phyloP scores from a whole-genome alignment of 2,113 vertebrate species.

The Psittacula cyanocephala region DNA sequence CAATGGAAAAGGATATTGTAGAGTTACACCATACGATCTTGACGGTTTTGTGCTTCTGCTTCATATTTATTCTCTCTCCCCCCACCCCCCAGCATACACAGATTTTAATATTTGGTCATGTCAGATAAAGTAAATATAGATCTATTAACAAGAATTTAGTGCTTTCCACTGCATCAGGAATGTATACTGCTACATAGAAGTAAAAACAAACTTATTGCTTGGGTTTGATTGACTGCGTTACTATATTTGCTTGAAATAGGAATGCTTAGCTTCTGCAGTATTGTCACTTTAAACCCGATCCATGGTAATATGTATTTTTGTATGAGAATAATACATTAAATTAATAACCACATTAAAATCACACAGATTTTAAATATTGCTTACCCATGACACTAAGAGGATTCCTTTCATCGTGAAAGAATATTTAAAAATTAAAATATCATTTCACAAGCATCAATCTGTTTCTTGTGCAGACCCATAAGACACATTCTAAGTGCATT shows the following conservation, averaged over 20 bases:
- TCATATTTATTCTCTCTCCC: background rate
- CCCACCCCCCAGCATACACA: fast-evolving
- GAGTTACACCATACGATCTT: background rate
- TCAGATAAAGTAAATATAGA: background rate
- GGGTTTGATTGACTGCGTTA: background rate
- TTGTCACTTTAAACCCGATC: slow-evolving; percentile 33
- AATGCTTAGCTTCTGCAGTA: background rate
- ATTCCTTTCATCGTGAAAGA: slow-evolving; percentile 45
- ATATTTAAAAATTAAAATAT: slow-evolving; percentile 71
- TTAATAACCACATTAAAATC: slow-evolving; percentile 67
- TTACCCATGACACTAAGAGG: slow-evolving; percentile 28
- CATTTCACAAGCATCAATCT: slow-evolving; percentile 59
- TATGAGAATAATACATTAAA: slow-evolving; percentile 69
- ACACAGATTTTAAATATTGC: slow-evolving; percentile 59
- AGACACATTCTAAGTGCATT: slow-evolving; percentile 42
- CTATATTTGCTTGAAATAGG: background rate
- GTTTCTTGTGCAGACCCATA: slow-evolving; percentile 36
- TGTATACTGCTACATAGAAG: background rate
- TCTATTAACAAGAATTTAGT: background rate
- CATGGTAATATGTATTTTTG: slow-evolving; percentile 30
- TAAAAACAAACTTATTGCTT: background rate
- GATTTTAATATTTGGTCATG: background rate
- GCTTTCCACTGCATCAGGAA: background rate
- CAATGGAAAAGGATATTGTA: background rate
- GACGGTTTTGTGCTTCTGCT: background rate